Evolutionary conservation across 2,888 invertebrate species (phyloP).

Genomic region (Drosophila lutescens): DNA sequence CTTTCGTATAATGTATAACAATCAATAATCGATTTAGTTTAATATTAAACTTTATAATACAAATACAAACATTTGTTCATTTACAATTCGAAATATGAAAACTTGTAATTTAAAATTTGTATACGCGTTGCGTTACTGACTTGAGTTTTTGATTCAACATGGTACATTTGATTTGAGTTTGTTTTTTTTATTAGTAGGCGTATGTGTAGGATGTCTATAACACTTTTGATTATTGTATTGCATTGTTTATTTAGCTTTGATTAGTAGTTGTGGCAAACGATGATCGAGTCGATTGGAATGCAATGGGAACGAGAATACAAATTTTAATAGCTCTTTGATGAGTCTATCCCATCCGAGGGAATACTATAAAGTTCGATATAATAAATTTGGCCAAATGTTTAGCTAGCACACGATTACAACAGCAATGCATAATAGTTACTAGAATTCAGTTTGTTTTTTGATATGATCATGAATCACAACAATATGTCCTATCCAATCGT

Average conservation of each 20-base stretch:
- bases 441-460: conserved; percentile 58
- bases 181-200: conserved; percentile 14
- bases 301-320: conserved; percentile 38
- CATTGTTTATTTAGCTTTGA: conserved; percentile 33
- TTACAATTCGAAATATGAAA: conserved; percentile 64
- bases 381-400: conserved; percentile 64
- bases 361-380: conserved; percentile 40
- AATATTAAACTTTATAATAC: conserved; percentile 44
- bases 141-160: conserved; percentile 52
- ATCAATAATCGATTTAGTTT: conserved; percentile 59
- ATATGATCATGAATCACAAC: conserved; percentile 78
- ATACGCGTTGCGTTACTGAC: conserved; percentile 52
- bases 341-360: conserved; percentile 11
- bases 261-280: conserved; percentile 45
- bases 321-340: conserved; percentile 18
- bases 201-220: conserved; percentile 32
- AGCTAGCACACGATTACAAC: conserved; percentile 58
- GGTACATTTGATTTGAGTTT: conserved; percentile 57
- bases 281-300: conserved; percentile 63
- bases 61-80: conserved; percentile 56
- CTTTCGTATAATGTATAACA: conserved; percentile 67
- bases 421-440: conserved; percentile 60
- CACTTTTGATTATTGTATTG: conserved; percentile 25
- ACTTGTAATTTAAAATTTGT: conserved; percentile 69
- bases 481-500: conserved; percentile 66